Conservation (phyloP, 2,888 invertebrate species). For the Nephrotoma guestfalica region DNA sequence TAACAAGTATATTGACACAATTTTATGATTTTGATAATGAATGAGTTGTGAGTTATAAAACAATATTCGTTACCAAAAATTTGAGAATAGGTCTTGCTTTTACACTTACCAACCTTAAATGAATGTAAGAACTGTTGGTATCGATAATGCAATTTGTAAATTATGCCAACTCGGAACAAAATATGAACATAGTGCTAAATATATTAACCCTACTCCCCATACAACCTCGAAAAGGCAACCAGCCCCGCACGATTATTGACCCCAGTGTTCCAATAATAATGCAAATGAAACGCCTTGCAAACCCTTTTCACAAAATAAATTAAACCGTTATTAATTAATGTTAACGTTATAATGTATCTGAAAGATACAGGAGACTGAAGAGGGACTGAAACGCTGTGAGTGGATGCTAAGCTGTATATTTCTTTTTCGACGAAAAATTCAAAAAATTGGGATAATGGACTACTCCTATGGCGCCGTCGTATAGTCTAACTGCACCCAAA, state of each 20-base stretch:
- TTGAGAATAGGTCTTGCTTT: too few relatives aligned
- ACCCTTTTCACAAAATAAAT: constrained; percentile 18
- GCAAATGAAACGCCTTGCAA: constrained; percentile 35
- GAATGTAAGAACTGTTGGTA: constrained; percentile 33
- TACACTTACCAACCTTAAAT: constrained; percentile 26
- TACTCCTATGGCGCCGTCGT: too few relatives aligned
- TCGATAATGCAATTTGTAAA: constrained; percentile 34
- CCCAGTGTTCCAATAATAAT: constrained; percentile 34
- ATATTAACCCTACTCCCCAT: constrained; percentile 33
- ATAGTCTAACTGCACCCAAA: too few relatives aligned
- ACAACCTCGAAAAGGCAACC: constrained; percentile 33
- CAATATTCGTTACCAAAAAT: not conserved
- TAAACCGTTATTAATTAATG: not conserved
- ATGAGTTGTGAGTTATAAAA: not conserved
- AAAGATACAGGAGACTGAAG: too few relatives aligned
- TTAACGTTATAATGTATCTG: constrained; percentile 18
- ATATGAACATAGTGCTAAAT: constrained; percentile 33
- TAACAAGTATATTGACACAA: not conserved
- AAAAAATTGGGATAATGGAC: too few relatives aligned
- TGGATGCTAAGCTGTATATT: too few relatives aligned
- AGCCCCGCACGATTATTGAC: constrained; percentile 32
- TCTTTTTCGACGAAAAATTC: too few relatives aligned
- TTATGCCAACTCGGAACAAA: constrained; percentile 36
- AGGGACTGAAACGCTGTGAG: too few relatives aligned
- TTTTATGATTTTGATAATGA: not conserved